A percentile compares a stretch with the other conserved stretches of the same genome.
phyloP scores from a whole-genome alignment of 2,797 vertebrate species.

The Coluber constrictor region DNA sequence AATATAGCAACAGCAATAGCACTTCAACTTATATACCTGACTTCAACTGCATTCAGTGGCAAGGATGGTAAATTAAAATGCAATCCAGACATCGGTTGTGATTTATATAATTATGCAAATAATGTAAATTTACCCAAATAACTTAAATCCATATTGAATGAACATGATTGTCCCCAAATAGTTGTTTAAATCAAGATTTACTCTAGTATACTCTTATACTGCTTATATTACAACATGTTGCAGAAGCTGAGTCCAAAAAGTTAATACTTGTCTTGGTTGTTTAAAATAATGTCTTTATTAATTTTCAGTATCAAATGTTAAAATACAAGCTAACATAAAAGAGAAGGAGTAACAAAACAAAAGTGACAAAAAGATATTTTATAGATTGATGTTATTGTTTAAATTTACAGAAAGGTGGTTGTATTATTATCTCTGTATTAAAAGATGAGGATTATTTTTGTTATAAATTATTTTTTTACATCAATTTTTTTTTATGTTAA shows the following conservation, averaged over 20 bases:
- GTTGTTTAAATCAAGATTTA: not conserved
- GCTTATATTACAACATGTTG: not conserved
- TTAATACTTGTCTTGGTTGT: not conserved
- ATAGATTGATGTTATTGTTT: not conserved
- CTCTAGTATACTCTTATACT: not conserved
- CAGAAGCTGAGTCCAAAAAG: not conserved
- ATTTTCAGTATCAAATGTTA: not conserved
- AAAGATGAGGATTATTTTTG: not conserved
- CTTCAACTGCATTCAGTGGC: not conserved
- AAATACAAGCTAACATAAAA: not conserved
- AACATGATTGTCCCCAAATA: not conserved
- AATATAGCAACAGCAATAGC: too few relatives aligned
- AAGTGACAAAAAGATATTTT: not conserved
- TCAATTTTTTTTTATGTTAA: not conserved
- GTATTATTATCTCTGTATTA: not conserved
- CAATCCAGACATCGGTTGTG: not conserved
- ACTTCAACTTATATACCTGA: not conserved
- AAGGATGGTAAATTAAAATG: not conserved
- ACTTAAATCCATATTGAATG: not conserved
- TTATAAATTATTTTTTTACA: not conserved
- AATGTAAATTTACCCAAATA: not conserved
- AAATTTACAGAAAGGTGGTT: not conserved
- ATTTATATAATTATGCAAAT: not conserved
- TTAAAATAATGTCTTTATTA: not conserved
- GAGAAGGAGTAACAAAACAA: not conserved